Base-by-base conservation (phyloP, 2,113 vertebrate species). In the Vulpes lagopus region DNA sequence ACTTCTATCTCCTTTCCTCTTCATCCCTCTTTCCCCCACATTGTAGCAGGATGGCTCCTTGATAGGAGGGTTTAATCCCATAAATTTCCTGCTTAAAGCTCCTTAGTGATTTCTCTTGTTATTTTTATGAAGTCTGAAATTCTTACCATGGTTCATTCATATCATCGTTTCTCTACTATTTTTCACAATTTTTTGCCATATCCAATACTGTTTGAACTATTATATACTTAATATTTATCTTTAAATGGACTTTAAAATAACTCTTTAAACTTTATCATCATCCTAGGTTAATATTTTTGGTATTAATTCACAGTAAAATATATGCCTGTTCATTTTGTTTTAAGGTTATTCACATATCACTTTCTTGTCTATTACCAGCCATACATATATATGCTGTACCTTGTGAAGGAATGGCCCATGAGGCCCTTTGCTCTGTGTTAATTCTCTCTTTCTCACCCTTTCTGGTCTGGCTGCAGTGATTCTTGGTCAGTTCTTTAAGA, bases 231-330 rank as follows among this genome's bases (percentile, higher is more conserved):
- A n/a, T 81, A 82, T 35, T 80, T 82, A 53, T 89, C 80, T 91
- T 85, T 89, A 89, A 89, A 12, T 84, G 91, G 57, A 76, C 12
- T 84, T 95, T 23, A 95, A 80, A 96, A 86, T 69, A 80, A 59
- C 49, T 79, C 30, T 91, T 87, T 93, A 93, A 85, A 88, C 87
- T 62, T 59, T 73, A 79, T 88, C n/a, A 49, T 91, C 14, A 67
- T 62, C 10, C 49, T 91, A 86, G 73, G 6, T 96, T 87, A 79
- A 3, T 74, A 88, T 27, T 30, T 11, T 22, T 60, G 51, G 76
- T 91, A 80, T 91, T 87, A 49, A 82, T 65, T 97, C 57, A 53
- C 19, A 82, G 53, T 79, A 60, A 95, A 82, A 92, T 25, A 38
- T 1, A 15, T 71, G 25, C 9, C 43, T 87, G 3, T 87, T 59